These are phyloP conservation scores for Danionella dracula DNA, from an alignment of 2,797 vertebrate genomes.

Conservation along the genomic window DNA sequence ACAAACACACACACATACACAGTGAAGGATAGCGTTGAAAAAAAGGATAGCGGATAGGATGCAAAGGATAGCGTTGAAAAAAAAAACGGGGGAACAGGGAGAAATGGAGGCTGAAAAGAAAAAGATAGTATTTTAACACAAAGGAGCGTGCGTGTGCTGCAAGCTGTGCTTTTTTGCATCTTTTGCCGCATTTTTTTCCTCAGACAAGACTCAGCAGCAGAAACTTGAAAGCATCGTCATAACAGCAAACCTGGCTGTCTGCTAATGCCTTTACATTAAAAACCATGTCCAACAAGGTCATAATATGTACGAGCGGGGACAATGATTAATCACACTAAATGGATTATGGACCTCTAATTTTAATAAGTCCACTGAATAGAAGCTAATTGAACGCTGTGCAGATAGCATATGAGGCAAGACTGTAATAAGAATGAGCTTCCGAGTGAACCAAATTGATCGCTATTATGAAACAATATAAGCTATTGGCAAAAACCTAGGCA, in stretches of 20 bases:
- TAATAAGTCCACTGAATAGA: slow-evolving; percentile 41
- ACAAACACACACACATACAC: slow-evolving; percentile 15
- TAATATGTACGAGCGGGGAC: slow-evolving; percentile 51
- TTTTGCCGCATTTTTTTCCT: slow-evolving; percentile 56
- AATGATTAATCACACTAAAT: slow-evolving; percentile 59
- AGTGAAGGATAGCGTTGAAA: no score
- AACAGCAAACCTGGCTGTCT: slow-evolving; percentile 18
- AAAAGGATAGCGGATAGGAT: background rate
- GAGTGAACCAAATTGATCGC: slow-evolving; percentile 44
- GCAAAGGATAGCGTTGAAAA: background rate
- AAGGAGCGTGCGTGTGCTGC: slow-evolving; percentile 43
- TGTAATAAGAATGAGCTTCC: slow-evolving; percentile 49
- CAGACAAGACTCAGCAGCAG: slow-evolving; percentile 45
- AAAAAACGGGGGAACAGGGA: slow-evolving; percentile 38
- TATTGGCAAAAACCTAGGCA: background rate
- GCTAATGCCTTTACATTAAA: slow-evolving; percentile 52
- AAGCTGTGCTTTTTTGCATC: slow-evolving; percentile 61
- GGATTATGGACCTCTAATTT: slow-evolving; percentile 56
- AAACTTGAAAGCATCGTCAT: slow-evolving; percentile 49
- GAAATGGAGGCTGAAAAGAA: slow-evolving; percentile 35
- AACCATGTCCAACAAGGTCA: slow-evolving; percentile 52
- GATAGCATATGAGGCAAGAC: slow-evolving; percentile 21
- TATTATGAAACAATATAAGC: slow-evolving; percentile 31
- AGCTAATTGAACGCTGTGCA: slow-evolving; percentile 28
- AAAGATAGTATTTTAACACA: slow-evolving; percentile 35